phyloP scores from a whole-genome alignment of 2,113 vertebrate species.

The Maylandia zebra region DNA sequence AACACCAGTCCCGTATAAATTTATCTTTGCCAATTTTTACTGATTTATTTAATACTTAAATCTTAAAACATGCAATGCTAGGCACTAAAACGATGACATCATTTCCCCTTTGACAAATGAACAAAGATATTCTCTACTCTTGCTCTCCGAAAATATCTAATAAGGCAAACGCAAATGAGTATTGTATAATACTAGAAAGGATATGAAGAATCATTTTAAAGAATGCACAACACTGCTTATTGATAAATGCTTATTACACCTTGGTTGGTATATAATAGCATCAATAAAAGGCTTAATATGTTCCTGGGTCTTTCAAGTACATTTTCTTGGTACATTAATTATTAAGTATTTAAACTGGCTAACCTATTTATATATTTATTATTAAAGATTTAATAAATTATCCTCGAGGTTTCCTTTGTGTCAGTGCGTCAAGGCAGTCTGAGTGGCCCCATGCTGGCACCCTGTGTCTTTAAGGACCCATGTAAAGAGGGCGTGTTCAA shows the following conservation, averaged over 20 bases:
- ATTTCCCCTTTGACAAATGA: not conserved
- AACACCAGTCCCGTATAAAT: not conserved
- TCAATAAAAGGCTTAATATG: not conserved
- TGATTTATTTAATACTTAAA: not conserved
- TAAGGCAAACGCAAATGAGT: not conserved
- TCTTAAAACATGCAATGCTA: not conserved
- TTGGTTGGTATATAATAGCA: not conserved
- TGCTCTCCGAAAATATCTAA: not conserved
- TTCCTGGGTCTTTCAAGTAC: not conserved
- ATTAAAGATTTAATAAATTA: not conserved
- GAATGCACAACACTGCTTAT: not conserved
- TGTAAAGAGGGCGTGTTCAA: slow-evolving; percentile 52
- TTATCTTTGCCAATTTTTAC: not conserved
- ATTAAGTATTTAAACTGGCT: not conserved
- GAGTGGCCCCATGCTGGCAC: slow-evolving; percentile 4
- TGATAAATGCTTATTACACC: not conserved
- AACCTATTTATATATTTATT: not conserved
- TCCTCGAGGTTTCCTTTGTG: not conserved
- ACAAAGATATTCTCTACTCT: not conserved
- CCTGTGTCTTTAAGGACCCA: slow-evolving; percentile 61
- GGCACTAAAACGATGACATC: not conserved
- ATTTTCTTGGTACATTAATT: not conserved
- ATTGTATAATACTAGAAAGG: not conserved
- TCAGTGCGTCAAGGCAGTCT: not conserved
- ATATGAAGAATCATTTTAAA: not conserved